Base-by-base conservation (phyloP, 2,797 vertebrate species). In the Channallabes apus region DNA sequence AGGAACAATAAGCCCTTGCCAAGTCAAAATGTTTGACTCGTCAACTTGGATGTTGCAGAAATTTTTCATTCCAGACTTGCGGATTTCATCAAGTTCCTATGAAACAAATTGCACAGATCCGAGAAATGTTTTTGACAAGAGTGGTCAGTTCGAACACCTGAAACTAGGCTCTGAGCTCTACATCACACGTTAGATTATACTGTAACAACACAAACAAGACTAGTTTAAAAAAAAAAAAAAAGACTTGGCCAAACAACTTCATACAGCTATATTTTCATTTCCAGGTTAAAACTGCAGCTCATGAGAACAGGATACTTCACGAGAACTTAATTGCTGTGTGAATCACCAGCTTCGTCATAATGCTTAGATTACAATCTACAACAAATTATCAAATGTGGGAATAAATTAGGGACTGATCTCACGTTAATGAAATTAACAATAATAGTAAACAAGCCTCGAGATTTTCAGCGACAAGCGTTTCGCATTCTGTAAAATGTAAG, bases 1-100 rank as follows among this genome's bases (percentile, higher is more conserved):
- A 90, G 98, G 98, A 94, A 99, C 96, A 86, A 99, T 98, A 91
- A 99, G 97, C 80, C 97, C 98, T 94, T 99, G 97, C 98, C 98
- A 99, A 93, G 93, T 96, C 94, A 97, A 95, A 93, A 99, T 94
- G 94, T 99, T 98, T 54, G 97, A 91, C 90, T 99, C 98, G 90
- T 99, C 97, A 92, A 99, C 98, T 92, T 95, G 95, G 94, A 99
- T 97, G 94, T 97, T 97, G 93, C 97, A 95, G 94, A 99, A 99
- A 91, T 96, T 96, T 94, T 96, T 97, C 92, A 96, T 95, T 89
- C 96, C 97, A 96, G 94, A 95, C 89, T 95, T 96, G 91, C 96
- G 96, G 89, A 99, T 97, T 91, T 99, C 97, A 88, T 97, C 96
- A 88, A 99, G 97, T 95, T 99, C 98, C 98, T 99, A 91, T 80